These are phyloP conservation scores for Notoglanidium macrostoma DNA, from an alignment of 2,797 vertebrate genomes.

Conservation along the genomic window DNA sequence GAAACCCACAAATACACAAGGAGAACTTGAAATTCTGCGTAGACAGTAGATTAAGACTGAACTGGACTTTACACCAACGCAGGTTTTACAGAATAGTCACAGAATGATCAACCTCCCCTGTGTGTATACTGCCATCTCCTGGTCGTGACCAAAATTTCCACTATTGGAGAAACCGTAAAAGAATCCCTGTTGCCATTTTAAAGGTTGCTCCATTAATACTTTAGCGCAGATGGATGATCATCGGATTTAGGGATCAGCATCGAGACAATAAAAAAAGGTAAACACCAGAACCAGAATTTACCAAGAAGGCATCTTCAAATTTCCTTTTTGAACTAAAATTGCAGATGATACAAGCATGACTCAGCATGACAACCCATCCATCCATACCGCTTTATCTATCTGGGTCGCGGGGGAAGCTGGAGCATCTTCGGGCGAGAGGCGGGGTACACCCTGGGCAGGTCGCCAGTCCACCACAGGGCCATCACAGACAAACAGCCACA, in stretches of 20 bases:
- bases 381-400: too few relatives aligned
- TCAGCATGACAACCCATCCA: not conserved
- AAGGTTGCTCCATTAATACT: not conserved
- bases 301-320: not conserved
- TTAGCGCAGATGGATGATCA: not conserved
- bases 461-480: too few relatives aligned
- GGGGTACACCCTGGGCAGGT: too few relatives aligned
- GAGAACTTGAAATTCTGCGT: not conserved
- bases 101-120: not conserved
- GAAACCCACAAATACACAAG: not conserved
- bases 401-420: too few relatives aligned
- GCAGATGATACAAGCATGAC: not conserved
- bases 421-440: too few relatives aligned
- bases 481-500: too few relatives aligned
- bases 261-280: not conserved
- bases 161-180: not conserved
- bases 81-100: not conserved
- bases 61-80: not conserved
- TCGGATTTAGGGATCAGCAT: not conserved
- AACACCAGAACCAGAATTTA: not conserved
- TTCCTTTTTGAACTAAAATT: not conserved
- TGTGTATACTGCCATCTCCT: slow-evolving; percentile 28
- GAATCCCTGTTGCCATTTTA: not conserved
- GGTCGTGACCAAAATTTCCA: not conserved
- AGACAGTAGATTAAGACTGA: not conserved